Conservation (phyloP, 2,797 vertebrate species). For the Artibeus jamaicensis region DNA sequence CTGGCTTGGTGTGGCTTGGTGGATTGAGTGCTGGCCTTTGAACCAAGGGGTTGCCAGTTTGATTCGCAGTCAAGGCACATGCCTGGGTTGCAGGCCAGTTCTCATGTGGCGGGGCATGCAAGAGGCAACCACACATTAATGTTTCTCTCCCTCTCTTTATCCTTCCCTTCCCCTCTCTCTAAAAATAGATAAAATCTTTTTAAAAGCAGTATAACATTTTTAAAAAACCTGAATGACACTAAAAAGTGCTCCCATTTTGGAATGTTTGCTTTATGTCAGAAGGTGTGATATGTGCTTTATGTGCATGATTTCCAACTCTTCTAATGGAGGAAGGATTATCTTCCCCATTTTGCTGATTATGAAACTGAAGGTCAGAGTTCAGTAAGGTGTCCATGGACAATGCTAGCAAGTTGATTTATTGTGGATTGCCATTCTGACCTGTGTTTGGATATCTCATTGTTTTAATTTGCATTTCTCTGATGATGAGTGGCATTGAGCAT, state of each 20-base stretch:
- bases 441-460: background rate
- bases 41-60: too few species aligned
- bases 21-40: too few species aligned
- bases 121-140: too few species aligned
- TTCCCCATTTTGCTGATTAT: background rate
- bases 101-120: too few species aligned
- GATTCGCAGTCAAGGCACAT: too few species aligned
- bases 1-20: too few species aligned
- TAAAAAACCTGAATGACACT: background rate
- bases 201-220: background rate
- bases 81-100: too few species aligned
- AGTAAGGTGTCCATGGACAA: background rate
- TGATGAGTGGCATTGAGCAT: background rate
- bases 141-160: too few species aligned
- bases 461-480: background rate
- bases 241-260: background rate
- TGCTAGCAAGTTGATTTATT: background rate
- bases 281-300: background rate
- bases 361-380: conserved; percentile 29
- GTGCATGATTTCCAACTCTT: background rate
- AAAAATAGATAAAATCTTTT: too few species aligned
- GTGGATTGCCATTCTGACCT: background rate
- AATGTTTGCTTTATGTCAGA: background rate
- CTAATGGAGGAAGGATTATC: background rate
- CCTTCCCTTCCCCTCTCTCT: too few species aligned